phyloP scores from a whole-genome alignment of 1,140 invertebrate genomes.

The Cherax destructor region DNA sequence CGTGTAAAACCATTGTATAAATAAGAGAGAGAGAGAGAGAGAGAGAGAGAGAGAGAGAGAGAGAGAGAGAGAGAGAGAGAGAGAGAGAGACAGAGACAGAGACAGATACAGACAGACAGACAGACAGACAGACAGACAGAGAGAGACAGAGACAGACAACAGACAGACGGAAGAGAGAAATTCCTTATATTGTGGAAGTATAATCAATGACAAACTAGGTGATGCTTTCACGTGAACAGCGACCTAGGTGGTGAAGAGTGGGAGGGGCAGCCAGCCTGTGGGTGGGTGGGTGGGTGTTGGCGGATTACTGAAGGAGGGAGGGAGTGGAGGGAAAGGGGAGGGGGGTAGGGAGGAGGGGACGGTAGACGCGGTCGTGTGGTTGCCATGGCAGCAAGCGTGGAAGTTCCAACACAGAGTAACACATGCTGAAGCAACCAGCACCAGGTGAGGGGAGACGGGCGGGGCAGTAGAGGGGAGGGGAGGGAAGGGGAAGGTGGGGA shows the following conservation, averaged over 20 bases:
- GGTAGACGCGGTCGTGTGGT: constrained; percentile 5
- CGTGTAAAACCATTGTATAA: too few species aligned
- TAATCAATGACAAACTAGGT: too few species aligned
- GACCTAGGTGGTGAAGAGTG: too few species aligned
- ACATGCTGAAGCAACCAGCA: not conserved
- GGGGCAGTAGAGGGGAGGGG: too few species aligned
- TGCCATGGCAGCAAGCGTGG: constrained; percentile 6
- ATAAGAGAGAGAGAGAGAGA: not conserved
- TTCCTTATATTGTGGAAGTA: too few species aligned
- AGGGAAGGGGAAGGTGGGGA: constrained; percentile 1
- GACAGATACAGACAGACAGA: not conserved
- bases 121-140: not conserved
- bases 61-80: too few species aligned
- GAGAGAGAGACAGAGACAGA: too few species aligned
- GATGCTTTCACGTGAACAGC: too few species aligned
- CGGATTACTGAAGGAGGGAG: not conserved
- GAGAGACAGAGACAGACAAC: not conserved
- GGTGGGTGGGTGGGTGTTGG: too few species aligned
- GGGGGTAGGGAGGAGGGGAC: not conserved
- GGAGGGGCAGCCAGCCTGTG: too few species aligned
- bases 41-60: not conserved
- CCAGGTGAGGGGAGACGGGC: too few species aligned
- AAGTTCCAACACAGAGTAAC: constrained; percentile 38
- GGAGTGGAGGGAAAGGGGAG: not conserved
- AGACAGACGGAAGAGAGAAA: too few species aligned